Evolutionary conservation across 2,113 vertebrate genomes (phyloP), one percentile per base, ranked within the genome.

Genomic region (Spermophilus dauricus): DNA sequence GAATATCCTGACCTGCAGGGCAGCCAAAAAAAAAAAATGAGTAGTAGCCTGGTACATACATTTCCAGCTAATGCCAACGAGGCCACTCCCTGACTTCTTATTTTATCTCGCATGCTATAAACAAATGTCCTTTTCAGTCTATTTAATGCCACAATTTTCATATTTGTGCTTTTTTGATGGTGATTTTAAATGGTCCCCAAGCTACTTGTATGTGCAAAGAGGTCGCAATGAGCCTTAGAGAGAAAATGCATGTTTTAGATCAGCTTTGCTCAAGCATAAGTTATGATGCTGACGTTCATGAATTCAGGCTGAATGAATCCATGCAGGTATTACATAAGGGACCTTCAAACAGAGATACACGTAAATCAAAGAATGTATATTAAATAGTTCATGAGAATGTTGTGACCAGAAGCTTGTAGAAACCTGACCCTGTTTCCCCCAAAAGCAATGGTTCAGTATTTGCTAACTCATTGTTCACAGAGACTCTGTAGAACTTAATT

Each of bases 21-120:
- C 69, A 73, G 84, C 28, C 22, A 51, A 4, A 45, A 45, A 45
- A 45, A 45, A 45, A 45, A 45, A 45, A 45, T 45, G 45, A 45
- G 45, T 45, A 45, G 63, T 4, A 28, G 7, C 53, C 18, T 1
- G 0, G 30, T 0, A 2, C 8, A 1, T 14, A 3, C 37, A 37
- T 83, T 32, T n/a, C 39, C 48, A 18, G 39, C 39, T 39, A 30
- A 45, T 7, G 34, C 39, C 87, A 37, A 11, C 18, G 28, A 61
- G 84, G 56, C 0, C 14, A 9, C 0, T 1, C 34, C 6, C 84
- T 10, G 69, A n/a, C 56, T 70, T 63, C 65, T 53, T 12, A 3
- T 30, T 70, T 48, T 51, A 12, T 32, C 26, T 75, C 67, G 72
- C 28, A 5, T 20, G 9, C 37, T 37, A 4, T 20, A 72, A n/a